Evolutionary conservation across 2,888 invertebrate genomes (phyloP).

Genomic region (Theretra japonica): DNA sequence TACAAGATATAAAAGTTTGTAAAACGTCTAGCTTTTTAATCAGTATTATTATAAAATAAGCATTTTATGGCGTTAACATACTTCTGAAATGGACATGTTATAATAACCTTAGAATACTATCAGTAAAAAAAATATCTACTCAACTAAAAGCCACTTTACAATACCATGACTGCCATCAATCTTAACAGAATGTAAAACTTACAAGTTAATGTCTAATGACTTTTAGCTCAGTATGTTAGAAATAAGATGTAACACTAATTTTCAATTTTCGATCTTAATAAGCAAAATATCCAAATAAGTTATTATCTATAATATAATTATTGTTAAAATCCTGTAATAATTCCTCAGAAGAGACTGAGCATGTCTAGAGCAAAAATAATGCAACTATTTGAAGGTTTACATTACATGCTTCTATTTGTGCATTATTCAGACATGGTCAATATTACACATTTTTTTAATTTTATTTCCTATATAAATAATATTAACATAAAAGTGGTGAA

Average conservation of each 20-base stretch:
- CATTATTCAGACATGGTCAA: background rate
- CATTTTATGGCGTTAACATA: conserved; percentile 1
- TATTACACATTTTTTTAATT: background rate
- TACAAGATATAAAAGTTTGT: conserved; percentile 14
- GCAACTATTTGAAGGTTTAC: background rate
- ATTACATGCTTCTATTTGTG: background rate
- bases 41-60: conserved; percentile 10
- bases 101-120: background rate
- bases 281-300: conserved; percentile 1
- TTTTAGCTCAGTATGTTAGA: background rate
- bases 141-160: background rate
- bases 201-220: background rate
- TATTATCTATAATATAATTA: conserved; percentile 9
- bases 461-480: background rate
- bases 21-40: background rate
- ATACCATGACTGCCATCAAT: background rate
- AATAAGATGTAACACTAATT: conserved; percentile 9
- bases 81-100: background rate
- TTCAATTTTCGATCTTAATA: background rate
- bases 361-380: background rate
- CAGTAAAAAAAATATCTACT: background rate
- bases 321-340: conserved; percentile 9
- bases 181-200: too few relatives aligned
- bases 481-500: background rate
- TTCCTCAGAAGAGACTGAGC: background rate